Percentiles rank a stretch among this genome's conserved stretches.
These are phyloP conservation scores for Aulostomus chinensis DNA, from an alignment of 2,797 vertebrate genomes.

Conservation along the genomic window DNA sequence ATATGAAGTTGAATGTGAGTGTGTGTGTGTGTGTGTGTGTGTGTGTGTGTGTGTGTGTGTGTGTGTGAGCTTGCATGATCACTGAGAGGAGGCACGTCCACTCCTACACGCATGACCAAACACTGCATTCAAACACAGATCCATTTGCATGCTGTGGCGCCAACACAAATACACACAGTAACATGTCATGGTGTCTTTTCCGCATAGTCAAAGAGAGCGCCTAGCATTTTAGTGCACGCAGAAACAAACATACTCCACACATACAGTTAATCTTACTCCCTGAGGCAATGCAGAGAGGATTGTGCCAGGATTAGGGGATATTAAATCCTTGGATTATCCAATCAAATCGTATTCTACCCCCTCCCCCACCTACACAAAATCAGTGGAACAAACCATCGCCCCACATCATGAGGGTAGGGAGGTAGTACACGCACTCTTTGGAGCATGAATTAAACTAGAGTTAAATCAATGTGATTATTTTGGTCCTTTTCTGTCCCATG, in stretches of 20 bases:
- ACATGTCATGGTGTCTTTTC: no score
- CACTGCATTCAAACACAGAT: slow-evolving; percentile 51
- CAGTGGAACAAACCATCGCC: slow-evolving; percentile 70
- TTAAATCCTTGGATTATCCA: slow-evolving; percentile 91
- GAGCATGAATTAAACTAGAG: slow-evolving; percentile 37
- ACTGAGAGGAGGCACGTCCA: slow-evolving; percentile 26
- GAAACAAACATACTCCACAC: slow-evolving; percentile 69
- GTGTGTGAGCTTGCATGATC: slow-evolving; percentile 20
- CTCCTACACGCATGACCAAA: slow-evolving; percentile 35
- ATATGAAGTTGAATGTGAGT: no score
- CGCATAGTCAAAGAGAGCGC: no score
- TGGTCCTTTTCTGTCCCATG: slow-evolving; percentile 21
- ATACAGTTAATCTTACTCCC: slow-evolving; percentile 78
- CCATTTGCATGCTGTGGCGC: slow-evolving; percentile 52
- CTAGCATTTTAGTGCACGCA: slow-evolving; percentile 33
- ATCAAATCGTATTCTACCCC: slow-evolving; percentile 78
- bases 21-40: not conserved
- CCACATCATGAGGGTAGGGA: slow-evolving; percentile 42
- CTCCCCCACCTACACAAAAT: slow-evolving; percentile 67
- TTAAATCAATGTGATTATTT: slow-evolving; percentile 40
- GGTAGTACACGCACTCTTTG: slow-evolving; percentile 18
- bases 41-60: no score
- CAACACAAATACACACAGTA: slow-evolving; percentile 40
- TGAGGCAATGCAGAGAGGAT: slow-evolving; percentile 80
- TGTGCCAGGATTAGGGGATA: slow-evolving; percentile 82